Base-by-base conservation (phyloP, 2,888 invertebrate species). In the Cataglyphis altisquamis region DNA sequence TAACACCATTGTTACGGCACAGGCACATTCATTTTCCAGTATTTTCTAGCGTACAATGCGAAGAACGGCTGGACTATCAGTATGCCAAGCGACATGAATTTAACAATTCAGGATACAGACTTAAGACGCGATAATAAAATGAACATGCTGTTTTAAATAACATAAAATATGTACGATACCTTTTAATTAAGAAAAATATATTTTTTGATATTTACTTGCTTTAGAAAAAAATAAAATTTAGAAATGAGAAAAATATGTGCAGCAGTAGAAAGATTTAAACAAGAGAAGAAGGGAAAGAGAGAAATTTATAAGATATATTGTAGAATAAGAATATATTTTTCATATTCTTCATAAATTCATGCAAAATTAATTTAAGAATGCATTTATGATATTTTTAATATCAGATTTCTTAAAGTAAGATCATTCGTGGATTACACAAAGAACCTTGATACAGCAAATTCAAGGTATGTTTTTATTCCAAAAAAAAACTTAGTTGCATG, bases 51-150 rank as follows among this genome's bases (percentile, higher is more conserved):
- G 52, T n/a, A 45, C 86, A 82, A 78, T 52, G 52, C 45, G 88
- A 88, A 88, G 87, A 83, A 18, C 29, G 32, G 39, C 39, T 18
- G 18, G 12, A 60, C 45, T 78, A 88, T 84, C 73, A 88, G 80
- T 64, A n/a, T 77, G 67, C 97, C 1, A 98, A 97, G 74, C 97
- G 93, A 98, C 36, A 48, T 62, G 12, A 48, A 15, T 12, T 68
- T 62, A 78, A 70, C 2, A 10, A 15, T 8, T 70, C 9, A 1
- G 29, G 0, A 39, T 32, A 77, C 57, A 29, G 15, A 68, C 18
- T 78, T 68, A 6, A 55, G 9, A 9, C 3, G 15, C 57, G n/a
- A 78, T 78, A 78, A 78, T 18, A 57, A 78, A 78, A 78, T 68
- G 8, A 68, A 9, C 12, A 15, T 68, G n/a, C 39, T 15, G 5